Base-by-base conservation (phyloP, 2,797 vertebrate genomes). In the Phalloptychus januarius region DNA sequence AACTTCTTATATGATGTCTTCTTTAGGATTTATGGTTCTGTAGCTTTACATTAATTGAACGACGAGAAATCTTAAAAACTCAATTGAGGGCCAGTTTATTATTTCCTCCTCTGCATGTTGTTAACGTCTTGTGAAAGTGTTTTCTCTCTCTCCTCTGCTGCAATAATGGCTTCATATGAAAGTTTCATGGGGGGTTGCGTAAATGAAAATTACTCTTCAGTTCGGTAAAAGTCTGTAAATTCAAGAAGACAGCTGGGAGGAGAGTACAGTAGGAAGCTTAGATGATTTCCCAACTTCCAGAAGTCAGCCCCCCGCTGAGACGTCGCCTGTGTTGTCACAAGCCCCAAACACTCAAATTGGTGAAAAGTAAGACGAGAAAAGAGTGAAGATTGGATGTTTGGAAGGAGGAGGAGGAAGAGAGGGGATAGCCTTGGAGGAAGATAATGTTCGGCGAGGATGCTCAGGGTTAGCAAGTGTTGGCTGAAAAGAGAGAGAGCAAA, bases 121-220 rank as follows among this genome's bases (percentile, higher is more conserved):
- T 40, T 54, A 25, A 77, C 86, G 75, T 77, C 63, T 31, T 58
- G 76, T 42, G 73, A 71, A 79, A 79, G 71, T 28, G 4, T 40
- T 31, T 44, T 1, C 7, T 52, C 40, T 33, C 50, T 33, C 50
- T 72, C 67, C 69, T 86, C 84, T 89, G 80, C 83, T 88, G 88
- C 69, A 31, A 25, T 80, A 40, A 2, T 81, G 86, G 80, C 84
- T 79, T 85, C 82, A 54, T 74, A 81, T 90, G 45, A 85, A 89
- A 79, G 78, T 71, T 91, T 88, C 44, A 87, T 75, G 71, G 31
- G 6, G 74, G 81, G 83, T 84, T 74, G 70, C 69, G 25, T 77
- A 45, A 38, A 71, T 45, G 52, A 84, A 90, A 90, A 90, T 87
- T 89, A 85, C 76, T 71, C 86, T 90, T 87, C 86, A 84, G 72